Conservation (phyloP, 1,140 invertebrate species). For the Aphidius gifuensis region DNA sequence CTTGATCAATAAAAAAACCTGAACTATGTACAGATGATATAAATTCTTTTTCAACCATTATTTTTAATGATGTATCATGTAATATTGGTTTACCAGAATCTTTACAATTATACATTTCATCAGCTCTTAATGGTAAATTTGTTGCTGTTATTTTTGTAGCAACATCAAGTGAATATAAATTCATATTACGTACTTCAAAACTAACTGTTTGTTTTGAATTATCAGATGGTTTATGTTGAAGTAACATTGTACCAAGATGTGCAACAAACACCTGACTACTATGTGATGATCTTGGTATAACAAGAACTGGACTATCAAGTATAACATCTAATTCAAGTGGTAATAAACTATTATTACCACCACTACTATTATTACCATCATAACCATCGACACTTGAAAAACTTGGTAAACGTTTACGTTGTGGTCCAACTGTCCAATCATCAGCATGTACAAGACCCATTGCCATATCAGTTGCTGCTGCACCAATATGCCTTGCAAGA, state of each 20-base stretch:
- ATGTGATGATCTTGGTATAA: conserved; percentile 74
- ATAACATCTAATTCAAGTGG: conserved; percentile 67
- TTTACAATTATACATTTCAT: conserved; percentile 68
- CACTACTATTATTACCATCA: conserved; percentile 14
- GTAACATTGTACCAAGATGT: conserved; percentile 86
- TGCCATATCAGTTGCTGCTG: conserved; percentile 91
- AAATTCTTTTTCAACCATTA: conserved; percentile 57
- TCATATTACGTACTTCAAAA: conserved; percentile 81
- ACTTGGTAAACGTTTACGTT: conserved; percentile 45
- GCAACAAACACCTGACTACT: conserved; percentile 85
- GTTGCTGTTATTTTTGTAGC: conserved; percentile 46
- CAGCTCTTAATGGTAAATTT: conserved; percentile 51
- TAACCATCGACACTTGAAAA: conserved; percentile 36
- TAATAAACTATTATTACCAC: conserved; percentile 27
- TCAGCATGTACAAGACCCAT: conserved; percentile 79
- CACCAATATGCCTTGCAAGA: conserved; percentile 77
- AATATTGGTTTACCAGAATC: conserved; percentile 68
- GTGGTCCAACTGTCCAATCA: conserved; percentile 45
- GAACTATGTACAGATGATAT: conserved; percentile 35
- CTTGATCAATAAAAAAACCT: conserved; percentile 46
- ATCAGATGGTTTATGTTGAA: conserved; percentile 54
- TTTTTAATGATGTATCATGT: conserved; percentile 78
- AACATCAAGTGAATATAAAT: conserved; percentile 75
- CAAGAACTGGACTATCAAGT: conserved; percentile 85
- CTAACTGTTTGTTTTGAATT: conserved; percentile 52